phyloP scores from a whole-genome alignment of 2,888 invertebrate species.

The Nymphalis c-album region DNA sequence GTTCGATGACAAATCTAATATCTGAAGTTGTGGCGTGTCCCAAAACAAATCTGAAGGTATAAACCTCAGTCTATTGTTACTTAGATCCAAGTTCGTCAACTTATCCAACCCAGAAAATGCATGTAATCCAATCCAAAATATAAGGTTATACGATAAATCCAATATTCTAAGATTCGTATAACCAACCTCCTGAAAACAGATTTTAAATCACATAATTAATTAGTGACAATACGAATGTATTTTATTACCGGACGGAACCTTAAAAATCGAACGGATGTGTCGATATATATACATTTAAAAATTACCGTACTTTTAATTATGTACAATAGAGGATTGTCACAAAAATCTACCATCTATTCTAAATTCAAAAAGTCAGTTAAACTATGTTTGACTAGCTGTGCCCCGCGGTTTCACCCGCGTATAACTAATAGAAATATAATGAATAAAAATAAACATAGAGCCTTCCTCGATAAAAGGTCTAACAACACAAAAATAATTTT shows the following conservation, averaged over 20 bases:
- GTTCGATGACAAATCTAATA: constrained; percentile 83
- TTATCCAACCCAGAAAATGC: constrained; percentile 79
- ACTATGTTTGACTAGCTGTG: too few relatives aligned
- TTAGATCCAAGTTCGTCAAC: constrained; percentile 80
- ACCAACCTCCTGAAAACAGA: constrained; percentile 69
- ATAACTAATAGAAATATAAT: too few relatives aligned
- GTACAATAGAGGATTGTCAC: too few relatives aligned
- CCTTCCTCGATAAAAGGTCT: too few relatives aligned
- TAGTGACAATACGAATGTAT: background rate
- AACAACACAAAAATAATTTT: too few relatives aligned
- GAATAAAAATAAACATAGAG: too few relatives aligned
- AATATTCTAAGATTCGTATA: constrained; percentile 74
- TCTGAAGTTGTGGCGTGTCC: constrained; percentile 75
- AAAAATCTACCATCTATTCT: too few relatives aligned
- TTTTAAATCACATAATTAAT: background rate
- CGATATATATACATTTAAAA: background rate
- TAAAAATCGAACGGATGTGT: background rate
- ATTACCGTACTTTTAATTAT: too few relatives aligned
- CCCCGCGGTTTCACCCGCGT: too few relatives aligned
- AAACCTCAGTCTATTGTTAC: constrained; percentile 82
- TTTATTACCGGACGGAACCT: too few relatives aligned
- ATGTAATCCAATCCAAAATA: constrained; percentile 83
- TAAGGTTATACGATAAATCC: constrained; percentile 82
- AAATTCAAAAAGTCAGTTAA: too few relatives aligned
- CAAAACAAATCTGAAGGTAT: constrained; percentile 80